Evolutionary conservation across 1,140 invertebrate genomes (phyloP), one percentile per base, ranked within the genome.

Genomic region (Neomicropteryx cornuta): DNA sequence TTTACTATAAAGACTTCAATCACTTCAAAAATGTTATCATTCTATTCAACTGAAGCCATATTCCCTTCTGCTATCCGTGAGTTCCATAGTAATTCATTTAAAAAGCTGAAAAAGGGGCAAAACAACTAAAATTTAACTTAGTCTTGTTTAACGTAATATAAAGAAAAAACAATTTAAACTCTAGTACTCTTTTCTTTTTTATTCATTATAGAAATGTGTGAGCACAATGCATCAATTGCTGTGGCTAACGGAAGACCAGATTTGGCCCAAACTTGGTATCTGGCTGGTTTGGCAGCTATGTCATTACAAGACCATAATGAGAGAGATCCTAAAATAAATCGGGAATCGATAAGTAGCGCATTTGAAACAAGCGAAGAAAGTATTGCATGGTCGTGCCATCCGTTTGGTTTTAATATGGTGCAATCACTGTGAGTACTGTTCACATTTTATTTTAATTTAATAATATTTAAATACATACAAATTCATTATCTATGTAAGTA

Each of bases 401-500:
- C 92, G 3, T 87, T 94, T 52, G 89, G 89, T 43, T 79, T 81
- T 55, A 77, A 79, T 49, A 58, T 95, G 41, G 74, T 95, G 37
- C 80, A 91, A 53, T 83, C 83, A 4, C 64, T 95, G 82, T 91
- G 66, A 76, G 80, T 72, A 42, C 39, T 16, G 46, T 38, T 41
- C 19, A 42, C 34, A 20, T 50, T 41, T 19, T 34, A 36, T n/a
- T 21, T 35, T 46, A 3, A n/a, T n/a, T n/a, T n/a, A n/a, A n/a
- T n/a, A 3, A 40, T 14, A 40, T 22, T 39, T 14, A 29, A 17
- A 37, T 37, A 11, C 3, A 3, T 8, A 18, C n/a, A n/a, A n/a
- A n/a, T n/a, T n/a, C n/a, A n/a, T n/a, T n/a, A n/a, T n/a, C n/a
- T n/a, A n/a, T n/a, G n/a, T n/a, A n/a, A n/a, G n/a, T n/a, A n/a